Conservation (phyloP, 2,888 invertebrate species). For the Orchesellides sinensis region DNA sequence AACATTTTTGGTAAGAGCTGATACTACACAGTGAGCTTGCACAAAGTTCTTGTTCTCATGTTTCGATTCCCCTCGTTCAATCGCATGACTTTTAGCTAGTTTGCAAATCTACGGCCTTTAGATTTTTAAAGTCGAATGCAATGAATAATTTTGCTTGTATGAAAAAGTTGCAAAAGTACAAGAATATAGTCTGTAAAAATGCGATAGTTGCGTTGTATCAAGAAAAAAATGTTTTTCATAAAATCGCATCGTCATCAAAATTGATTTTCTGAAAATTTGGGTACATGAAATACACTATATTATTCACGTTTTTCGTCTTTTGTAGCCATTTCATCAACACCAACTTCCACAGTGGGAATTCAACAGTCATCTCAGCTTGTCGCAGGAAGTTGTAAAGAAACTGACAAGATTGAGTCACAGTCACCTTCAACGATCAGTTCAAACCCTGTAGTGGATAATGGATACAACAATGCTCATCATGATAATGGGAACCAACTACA, state of each 20-base stretch:
- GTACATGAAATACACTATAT: no score
- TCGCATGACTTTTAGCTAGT: no score
- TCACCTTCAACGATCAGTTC: conserved; percentile 59
- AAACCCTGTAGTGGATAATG: conserved; percentile 37
- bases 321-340: conserved; percentile 67
- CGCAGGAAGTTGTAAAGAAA: conserved; percentile 50
- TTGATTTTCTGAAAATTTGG: not conserved
- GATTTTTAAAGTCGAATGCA: no score
- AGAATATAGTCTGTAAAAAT: not conserved
- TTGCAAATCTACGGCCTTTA: no score
- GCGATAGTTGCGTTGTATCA: not conserved
- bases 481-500: conserved; percentile 27
- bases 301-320: conserved; percentile 11
- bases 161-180: no score
- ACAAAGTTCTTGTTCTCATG: not conserved
- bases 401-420: conserved; percentile 56
- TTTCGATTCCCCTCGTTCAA: not conserved
- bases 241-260: conserved; percentile 4
- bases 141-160: no score
- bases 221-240: not conserved
- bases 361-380: conserved; percentile 49
- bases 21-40: not conserved
- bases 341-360: conserved; percentile 63
- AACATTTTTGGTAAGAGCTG: not conserved
- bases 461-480: conserved; percentile 40